Conservation (phyloP, 23 tunicate species). For the Ciona savignyi region DNA sequence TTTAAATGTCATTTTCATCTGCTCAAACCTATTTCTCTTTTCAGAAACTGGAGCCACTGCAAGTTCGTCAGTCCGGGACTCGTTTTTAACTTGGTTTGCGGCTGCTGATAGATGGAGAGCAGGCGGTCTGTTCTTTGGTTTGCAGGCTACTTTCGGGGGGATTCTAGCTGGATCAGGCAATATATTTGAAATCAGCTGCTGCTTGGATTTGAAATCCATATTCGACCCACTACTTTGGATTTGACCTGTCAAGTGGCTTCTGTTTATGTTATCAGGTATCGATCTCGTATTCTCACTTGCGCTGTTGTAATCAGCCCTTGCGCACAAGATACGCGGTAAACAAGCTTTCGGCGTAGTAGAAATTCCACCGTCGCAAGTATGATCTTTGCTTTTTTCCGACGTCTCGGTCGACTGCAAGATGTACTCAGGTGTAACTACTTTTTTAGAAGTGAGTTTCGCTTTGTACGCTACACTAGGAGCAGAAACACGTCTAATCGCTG, state of each 20-base stretch:
- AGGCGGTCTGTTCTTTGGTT: conserved; percentile 28
- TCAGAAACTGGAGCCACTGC: conserved; percentile 22
- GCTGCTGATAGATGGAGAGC: background rate
- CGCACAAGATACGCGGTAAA: background rate
- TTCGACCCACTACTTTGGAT: background rate
- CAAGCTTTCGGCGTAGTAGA: conserved; percentile 1
- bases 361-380: background rate
- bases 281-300: background rate
- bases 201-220: background rate
- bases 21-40: conserved; percentile 26
- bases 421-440: background rate
- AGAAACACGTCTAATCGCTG: conserved; percentile 4
- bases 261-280: background rate
- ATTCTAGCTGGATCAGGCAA: conserved; percentile 8
- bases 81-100: background rate
- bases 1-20: conserved; percentile 38
- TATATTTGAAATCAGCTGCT: background rate
- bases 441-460: background rate
- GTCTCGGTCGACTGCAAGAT: background rate
- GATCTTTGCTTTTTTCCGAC: background rate
- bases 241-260: background rate
- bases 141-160: conserved; percentile 33
- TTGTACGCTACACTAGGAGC: conserved; percentile 3
- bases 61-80: conserved; percentile 6
- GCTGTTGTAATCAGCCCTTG: background rate